A percentile compares a stretch with the other conserved stretches of the same genome.
These are phyloP conservation scores for Motacilla tschutschensis DNA, from an alignment of 2,113 vertebrate genomes.

Conservation along the genomic window DNA sequence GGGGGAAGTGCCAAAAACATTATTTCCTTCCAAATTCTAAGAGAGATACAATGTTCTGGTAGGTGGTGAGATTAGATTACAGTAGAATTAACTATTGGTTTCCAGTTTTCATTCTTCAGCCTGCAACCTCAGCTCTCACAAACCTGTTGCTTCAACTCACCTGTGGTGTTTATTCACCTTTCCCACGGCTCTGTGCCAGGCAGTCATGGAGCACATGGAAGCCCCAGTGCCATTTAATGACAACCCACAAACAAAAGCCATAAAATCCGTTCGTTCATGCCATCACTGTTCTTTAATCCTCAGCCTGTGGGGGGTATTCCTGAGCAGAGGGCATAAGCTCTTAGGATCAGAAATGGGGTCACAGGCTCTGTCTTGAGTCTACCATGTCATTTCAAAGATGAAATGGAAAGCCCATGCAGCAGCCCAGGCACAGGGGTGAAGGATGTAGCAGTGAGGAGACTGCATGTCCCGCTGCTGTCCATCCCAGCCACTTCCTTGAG, in stretches of 20 bases:
- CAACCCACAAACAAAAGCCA: background rate
- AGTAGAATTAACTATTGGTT: background rate
- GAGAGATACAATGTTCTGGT: background rate
- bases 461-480: background rate
- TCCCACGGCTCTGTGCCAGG: background rate
- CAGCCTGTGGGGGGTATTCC: background rate
- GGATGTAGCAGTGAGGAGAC: accelerated
- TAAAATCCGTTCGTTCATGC: background rate
- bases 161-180: background rate
- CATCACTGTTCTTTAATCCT: background rate
- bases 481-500: background rate
- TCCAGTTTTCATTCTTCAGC: background rate
- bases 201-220: background rate
- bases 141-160: background rate
- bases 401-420: background rate
- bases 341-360: background rate
- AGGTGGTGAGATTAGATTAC: slow-evolving; percentile 27
- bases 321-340: background rate
- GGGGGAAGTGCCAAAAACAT: slow-evolving; percentile 12
- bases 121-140: background rate
- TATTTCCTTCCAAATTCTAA: slow-evolving; percentile 29
- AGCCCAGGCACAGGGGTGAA: accelerated
- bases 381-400: accelerated
- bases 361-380: background rate
- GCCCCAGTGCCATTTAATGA: background rate